A percentile compares a stretch with the other conserved stretches of the same genome.
Evolutionary conservation across 2,888 invertebrate species (phyloP).

Genomic region (Lamproptera curius): DNA sequence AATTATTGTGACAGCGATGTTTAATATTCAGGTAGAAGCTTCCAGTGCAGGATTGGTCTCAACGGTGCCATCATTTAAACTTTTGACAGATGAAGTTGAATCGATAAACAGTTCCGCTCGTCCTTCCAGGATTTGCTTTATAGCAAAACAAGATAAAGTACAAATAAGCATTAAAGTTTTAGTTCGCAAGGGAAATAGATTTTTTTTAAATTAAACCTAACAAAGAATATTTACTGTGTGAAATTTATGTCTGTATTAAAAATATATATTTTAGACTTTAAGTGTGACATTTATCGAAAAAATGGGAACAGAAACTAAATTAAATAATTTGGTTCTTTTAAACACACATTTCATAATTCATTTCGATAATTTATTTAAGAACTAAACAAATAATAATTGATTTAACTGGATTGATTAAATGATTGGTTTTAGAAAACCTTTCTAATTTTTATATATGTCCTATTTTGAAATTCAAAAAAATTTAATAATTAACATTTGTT

Average conservation of each 20-base stretch:
- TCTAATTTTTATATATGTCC: too few species aligned
- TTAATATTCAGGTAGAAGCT: neutral
- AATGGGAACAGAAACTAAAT: neutral
- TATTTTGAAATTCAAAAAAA: too few species aligned
- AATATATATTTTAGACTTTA: neutral
- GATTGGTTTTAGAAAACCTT: too few species aligned
- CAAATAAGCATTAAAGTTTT: neutral
- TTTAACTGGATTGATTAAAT: too few species aligned
- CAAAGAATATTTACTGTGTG: neutral
- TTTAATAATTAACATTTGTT: too few species aligned
- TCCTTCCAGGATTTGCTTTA: neutral
- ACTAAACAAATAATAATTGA: too few species aligned
- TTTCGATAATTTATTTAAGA: too few species aligned
- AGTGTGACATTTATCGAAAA: neutral
- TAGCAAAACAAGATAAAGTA: neutral
- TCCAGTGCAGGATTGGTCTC: neutral
- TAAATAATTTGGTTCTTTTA: too few species aligned
- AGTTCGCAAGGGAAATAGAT: too few species aligned
- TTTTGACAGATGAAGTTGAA: slow-evolving; percentile 16
- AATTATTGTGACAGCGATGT: neutral
- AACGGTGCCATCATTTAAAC: slow-evolving; percentile 16
- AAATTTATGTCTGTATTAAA: neutral
- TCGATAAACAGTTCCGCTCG: slow-evolving; percentile 14
- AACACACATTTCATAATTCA: too few species aligned
- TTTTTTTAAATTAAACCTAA: neutral